These are phyloP conservation scores for Ptilorrhoa leucosticta DNA, from an alignment of 2,113 vertebrate species.

Conservation along the genomic window DNA sequence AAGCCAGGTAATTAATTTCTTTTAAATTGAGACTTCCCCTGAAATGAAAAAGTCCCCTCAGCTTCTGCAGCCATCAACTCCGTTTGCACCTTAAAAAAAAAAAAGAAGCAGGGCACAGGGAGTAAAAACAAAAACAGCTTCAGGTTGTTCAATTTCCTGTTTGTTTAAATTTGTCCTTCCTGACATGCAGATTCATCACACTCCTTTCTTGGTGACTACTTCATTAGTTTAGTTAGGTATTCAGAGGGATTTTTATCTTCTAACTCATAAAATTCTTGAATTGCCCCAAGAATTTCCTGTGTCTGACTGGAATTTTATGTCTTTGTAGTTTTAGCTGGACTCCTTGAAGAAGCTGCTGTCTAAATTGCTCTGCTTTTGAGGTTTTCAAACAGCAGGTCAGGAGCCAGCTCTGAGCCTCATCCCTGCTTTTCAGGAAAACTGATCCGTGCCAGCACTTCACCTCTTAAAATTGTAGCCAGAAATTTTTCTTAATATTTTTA, in stretches of 20 bases:
- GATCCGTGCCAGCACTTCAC: slow-evolving; percentile 38
- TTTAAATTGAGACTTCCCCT: slow-evolving; percentile 8
- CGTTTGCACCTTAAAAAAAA: slow-evolving; percentile 6
- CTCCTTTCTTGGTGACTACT: slow-evolving; percentile 67
- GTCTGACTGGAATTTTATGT: slow-evolving; percentile 74
- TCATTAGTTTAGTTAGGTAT: slow-evolving; percentile 74
- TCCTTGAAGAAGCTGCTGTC: slow-evolving; percentile 69
- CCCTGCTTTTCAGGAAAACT: slow-evolving; percentile 66
- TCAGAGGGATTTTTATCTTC: slow-evolving; percentile 78
- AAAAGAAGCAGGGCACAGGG: neutral
- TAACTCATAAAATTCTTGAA: slow-evolving; percentile 85
- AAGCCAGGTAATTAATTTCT: neutral
- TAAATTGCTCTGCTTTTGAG: slow-evolving; percentile 61
- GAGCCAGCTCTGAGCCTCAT: slow-evolving; percentile 37
- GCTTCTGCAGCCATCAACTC: slow-evolving; percentile 1
- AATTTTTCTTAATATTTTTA: slow-evolving; percentile 40
- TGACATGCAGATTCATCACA: slow-evolving; percentile 67
- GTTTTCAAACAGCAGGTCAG: slow-evolving; percentile 47
- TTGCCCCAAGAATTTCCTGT: slow-evolving; percentile 79
- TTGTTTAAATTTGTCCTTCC: slow-evolving; percentile 67
- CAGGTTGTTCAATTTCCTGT: slow-evolving; percentile 76
- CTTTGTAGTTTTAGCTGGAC: slow-evolving; percentile 77
- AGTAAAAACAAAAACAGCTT: slow-evolving; percentile 52
- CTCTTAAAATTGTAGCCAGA: slow-evolving; percentile 47
- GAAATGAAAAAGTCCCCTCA: neutral